phyloP scores from a whole-genome alignment of 2,797 vertebrate genomes.

The Galagoides demidoff region DNA sequence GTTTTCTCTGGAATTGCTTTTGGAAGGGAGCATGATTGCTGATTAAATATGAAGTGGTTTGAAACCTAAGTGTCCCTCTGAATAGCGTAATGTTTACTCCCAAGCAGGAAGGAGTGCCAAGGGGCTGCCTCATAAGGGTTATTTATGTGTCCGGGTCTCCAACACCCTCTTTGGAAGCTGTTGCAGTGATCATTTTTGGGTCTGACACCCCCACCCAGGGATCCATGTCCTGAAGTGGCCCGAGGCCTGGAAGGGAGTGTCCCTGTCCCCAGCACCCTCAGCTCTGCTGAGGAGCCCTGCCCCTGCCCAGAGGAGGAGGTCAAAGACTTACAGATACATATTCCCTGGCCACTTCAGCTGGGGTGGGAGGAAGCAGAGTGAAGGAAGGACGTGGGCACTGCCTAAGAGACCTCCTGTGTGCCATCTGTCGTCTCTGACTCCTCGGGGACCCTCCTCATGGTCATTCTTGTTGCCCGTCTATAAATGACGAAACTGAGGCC shows the following conservation, averaged over 20 bases:
- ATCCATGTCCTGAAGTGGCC: constrained; percentile 60
- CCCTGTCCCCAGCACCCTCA: not conserved
- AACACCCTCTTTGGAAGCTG: not conserved
- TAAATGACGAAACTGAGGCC: not conserved
- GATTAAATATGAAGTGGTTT: constrained; percentile 81
- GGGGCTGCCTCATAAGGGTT: not conserved
- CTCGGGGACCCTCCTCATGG: not conserved
- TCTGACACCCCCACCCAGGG: not conserved
- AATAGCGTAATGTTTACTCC: constrained; percentile 72
- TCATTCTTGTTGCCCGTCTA: not conserved
- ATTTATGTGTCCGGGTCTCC: constrained; percentile 27
- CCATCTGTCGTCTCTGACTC: not conserved
- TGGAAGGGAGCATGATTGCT: constrained; percentile 66
- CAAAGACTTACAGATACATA: not conserved
- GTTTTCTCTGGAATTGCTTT: constrained; percentile 81
- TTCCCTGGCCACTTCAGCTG: not conserved
- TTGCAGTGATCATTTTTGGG: not conserved
- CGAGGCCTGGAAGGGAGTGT: not conserved
- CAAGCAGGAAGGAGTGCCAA: constrained; percentile 43
- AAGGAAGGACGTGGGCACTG: not conserved
- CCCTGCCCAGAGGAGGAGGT: not conserved
- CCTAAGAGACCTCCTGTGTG: not conserved
- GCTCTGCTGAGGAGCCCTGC: not conserved
- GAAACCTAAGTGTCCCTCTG: constrained; percentile 77
- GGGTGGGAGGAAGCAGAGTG: not conserved